Evolutionary conservation across 2,113 vertebrate species (phyloP), one percentile per base, ranked within the genome.

Genomic region (Herpetotheres cachinnans): DNA sequence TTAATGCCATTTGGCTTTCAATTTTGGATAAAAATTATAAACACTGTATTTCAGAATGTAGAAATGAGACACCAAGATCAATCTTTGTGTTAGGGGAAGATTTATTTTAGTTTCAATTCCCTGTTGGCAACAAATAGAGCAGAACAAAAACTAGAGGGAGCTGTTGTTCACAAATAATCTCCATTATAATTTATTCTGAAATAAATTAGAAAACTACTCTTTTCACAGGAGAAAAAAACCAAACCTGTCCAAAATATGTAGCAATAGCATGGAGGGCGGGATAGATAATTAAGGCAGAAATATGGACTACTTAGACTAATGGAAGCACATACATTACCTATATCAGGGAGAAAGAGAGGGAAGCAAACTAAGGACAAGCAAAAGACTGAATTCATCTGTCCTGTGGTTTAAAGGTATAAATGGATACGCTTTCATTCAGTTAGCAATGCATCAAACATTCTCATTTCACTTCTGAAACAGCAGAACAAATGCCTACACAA

Each of bases 131-230:
- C 47, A 66, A 69, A 66, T 4, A 17, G 81, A 83, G 52, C 58
- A 61, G 67, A 74, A n/a, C 36, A 50, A 54, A 86, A 90, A 90
- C 66, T 79, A 90, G 87, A 97, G 80, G 58, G 94, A 95, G 84
- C 89, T 82, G 93, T 86, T 96, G 80, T 42, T 74, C 87, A 84
- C 84, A 38, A 61, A 56, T 65, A 42, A 56, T 56, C 20, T 59
- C 40, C 32, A 8, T 44, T 56, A 40, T 24, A 7, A 1, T 27
- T 62, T 36, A 34, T 42, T 59, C 32, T 47, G 46, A 71, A 50
- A 65, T 34, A 82, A 73, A 46, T 67, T 34, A 49, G 42, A 54
- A 79, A 58, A n/a, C 42, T 16, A 2, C 32, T 12, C 17, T n/a
- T n/a, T 46, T 58, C 40, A 46, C 40, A 7, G 7, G 26, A 16